These are phyloP conservation scores for Onychomys torridus DNA, from an alignment of 2,797 vertebrate species.

Conservation along the genomic window DNA sequence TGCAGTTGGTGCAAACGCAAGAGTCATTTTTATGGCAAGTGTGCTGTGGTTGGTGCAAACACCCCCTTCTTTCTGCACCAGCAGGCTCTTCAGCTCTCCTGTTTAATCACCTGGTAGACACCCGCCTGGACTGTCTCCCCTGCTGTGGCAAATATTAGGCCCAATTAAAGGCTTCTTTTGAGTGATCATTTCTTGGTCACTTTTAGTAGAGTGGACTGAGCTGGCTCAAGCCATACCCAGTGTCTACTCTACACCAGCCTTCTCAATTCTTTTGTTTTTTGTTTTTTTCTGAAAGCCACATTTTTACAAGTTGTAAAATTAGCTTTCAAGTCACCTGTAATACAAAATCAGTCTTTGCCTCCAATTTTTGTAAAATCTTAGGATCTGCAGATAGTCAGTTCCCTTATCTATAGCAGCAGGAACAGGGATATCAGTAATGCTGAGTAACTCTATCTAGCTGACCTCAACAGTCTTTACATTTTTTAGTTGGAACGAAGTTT, in stretches of 20 bases:
- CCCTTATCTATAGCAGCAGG: not conserved
- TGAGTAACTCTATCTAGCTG: not conserved
- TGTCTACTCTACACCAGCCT: not conserved
- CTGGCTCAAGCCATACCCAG: not conserved
- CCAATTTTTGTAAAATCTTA: constrained; percentile 28
- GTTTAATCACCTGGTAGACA: not conserved
- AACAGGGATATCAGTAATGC: not conserved
- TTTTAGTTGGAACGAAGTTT: constrained; percentile 1
- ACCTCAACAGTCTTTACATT: not conserved
- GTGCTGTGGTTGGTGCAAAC: not conserved
- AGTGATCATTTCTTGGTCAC: not conserved
- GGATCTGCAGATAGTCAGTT: not conserved
- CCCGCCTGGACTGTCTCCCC: too few species aligned
- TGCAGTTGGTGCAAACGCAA: too few species aligned
- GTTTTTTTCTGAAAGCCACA: constrained; percentile 40
- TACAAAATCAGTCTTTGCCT: constrained; percentile 18
- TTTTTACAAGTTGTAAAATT: constrained; percentile 55
- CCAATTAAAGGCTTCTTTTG: not conserved
- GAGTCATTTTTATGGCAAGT: too few species aligned
- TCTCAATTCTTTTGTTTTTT: not conserved
- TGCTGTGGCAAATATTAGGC: not conserved
- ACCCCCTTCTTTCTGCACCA: not conserved
- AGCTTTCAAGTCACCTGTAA: constrained; percentile 37
- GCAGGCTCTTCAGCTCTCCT: not conserved
- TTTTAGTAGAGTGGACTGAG: not conserved